Evolutionary conservation across 2,797 vertebrate species (phyloP), one percentile per base, ranked within the genome.

Genomic region (Acrossocheilus fasciatus): DNA sequence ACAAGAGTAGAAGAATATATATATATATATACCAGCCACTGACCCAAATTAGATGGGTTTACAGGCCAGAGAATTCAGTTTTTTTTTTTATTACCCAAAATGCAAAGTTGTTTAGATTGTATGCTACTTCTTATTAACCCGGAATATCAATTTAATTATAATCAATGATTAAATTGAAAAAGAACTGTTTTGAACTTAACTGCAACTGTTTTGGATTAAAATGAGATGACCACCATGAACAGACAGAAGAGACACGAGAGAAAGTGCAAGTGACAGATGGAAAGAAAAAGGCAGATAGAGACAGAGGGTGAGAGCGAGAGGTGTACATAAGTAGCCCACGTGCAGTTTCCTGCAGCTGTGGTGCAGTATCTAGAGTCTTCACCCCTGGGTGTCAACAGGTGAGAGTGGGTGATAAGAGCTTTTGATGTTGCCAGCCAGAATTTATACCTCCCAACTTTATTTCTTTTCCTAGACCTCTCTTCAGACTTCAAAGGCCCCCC

Each of bases 401-500:
- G 96, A 97, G 95, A 95, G 93, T 93, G 93, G 90, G 94, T 89
- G 94, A 96, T 95, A 95, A 96, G 94, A 64, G 92, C 92, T 96
- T 97, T 97, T 98, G 97, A 98, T 97, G 97, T 97, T 96, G 95
- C 95, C 94, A 97, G 95, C 94, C 96, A 94, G 94, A 94, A 94
- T 97, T 97, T 92, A 92, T 95, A 96, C 96, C 97, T 96, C 96
- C 96, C 97, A 97, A 97, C 96, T 96, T 97, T 96, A 95, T 95
- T 95, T 94, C 95, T 94, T 94, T 95, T 89, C 93, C 94, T 94
- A 97, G 97, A 97, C 96, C 97, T 97, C 96, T 98, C 96, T 95
- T 94, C 94, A 95, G 95, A 97, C 98, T 97, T 99, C 98, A 99
- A 99, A 99, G 97, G 93, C 94, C 95, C 95, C 87, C 86, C 88